phyloP scores from a whole-genome alignment of 2,113 vertebrate species.

The pig (Sus scrofa) region T2T-Sscrofa CM000812.6:132180501-132181000 shows the following conservation, averaged over 20 bases:
- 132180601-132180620: background rate
- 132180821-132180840: background rate
- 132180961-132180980: background rate
- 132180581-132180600: background rate
- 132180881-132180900: background rate
- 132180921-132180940: background rate
- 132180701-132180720: conserved; percentile 7
- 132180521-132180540: background rate
- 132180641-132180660: background rate
- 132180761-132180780: conserved; percentile 10
- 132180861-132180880: background rate
- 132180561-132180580: background rate
- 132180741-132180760: background rate
- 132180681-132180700: background rate
- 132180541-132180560: background rate
- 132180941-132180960: background rate
- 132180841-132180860: conserved; percentile 23
- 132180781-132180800: background rate
- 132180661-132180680: background rate
- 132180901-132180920: background rate
- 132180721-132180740: conserved; percentile 39
- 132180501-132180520: background rate
- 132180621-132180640: background rate
- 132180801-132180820: conserved; percentile 5
- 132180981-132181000: background rate